These are phyloP conservation scores for Gorsachius goisagi DNA, from an alignment of 2,113 vertebrate species.

Conservation along the genomic window DNA sequence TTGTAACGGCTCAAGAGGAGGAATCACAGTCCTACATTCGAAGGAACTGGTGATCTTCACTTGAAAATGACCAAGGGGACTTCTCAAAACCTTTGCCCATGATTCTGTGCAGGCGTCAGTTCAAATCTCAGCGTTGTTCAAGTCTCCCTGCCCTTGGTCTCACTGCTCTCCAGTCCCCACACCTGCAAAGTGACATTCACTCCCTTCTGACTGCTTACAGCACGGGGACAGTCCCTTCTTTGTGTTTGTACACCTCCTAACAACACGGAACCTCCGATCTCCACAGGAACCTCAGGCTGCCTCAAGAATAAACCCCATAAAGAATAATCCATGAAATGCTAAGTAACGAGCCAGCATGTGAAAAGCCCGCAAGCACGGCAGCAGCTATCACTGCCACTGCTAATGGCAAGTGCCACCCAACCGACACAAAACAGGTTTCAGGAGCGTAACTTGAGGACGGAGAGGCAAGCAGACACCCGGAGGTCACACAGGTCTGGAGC, in stretches of 20 bases:
- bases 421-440: background rate
- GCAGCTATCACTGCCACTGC: background rate
- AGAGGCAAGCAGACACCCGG: background rate
- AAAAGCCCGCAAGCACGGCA: background rate
- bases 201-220: background rate
- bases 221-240: background rate
- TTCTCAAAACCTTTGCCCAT: background rate
- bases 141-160: background rate
- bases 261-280: background rate
- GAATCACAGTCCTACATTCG: accelerated
- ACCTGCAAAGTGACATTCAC: background rate
- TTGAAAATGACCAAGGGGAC: background rate
- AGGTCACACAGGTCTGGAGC: background rate
- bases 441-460: background rate
- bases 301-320: background rate
- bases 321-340: background rate
- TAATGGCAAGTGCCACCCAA: background rate
- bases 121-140: background rate
- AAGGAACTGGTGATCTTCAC: background rate
- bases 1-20: background rate
- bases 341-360: background rate
- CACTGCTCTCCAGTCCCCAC: background rate
- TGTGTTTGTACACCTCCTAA: background rate
- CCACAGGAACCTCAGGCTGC: background rate
- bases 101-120: background rate